Evolutionary conservation across 30 jellyfish, hydroid and myxozoan species (phyloP).

Genomic region (Aurelia sp.): DNA sequence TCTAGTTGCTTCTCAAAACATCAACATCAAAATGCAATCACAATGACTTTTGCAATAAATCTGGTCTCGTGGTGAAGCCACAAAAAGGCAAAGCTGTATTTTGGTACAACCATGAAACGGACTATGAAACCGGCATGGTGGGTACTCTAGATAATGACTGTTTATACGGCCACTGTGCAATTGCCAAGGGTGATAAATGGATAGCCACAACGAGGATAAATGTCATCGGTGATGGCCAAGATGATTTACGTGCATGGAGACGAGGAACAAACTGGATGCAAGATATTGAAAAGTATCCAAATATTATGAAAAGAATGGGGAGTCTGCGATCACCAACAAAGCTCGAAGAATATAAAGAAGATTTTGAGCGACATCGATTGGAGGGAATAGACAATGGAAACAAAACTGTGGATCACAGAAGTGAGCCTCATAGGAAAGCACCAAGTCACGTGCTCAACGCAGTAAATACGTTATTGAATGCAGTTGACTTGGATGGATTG

Average conservation of each 20-base stretch:
- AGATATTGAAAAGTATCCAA: constrained; percentile 41
- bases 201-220: constrained; percentile 89
- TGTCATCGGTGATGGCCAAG: constrained; percentile 95
- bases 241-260: constrained; percentile 97
- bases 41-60: constrained; percentile 67
- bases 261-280: constrained; percentile 89
- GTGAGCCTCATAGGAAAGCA: constrained; percentile 40
- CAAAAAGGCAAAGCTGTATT: constrained; percentile 94
- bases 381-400: constrained; percentile 51
- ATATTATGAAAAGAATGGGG: constrained; percentile 62
- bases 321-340: constrained; percentile 54
- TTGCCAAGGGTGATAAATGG: constrained; percentile 88
- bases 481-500: constrained; percentile 71
- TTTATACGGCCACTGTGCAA: constrained; percentile 92
- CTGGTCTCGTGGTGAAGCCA: constrained; percentile 83
- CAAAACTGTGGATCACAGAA: constrained; percentile 34
- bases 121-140: constrained; percentile 84
- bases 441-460: constrained; percentile 91
- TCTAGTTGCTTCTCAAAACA: constrained; percentile 62
- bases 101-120: constrained; percentile 88
- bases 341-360: constrained; percentile 79
- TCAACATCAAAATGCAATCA: constrained; percentile 70
- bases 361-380: constrained; percentile 53
- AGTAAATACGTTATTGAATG: constrained; percentile 70
- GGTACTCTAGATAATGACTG: constrained; percentile 88